phyloP scores from a whole-genome alignment of 1,140 invertebrate genomes.

The Apis mellifera region DNA sequence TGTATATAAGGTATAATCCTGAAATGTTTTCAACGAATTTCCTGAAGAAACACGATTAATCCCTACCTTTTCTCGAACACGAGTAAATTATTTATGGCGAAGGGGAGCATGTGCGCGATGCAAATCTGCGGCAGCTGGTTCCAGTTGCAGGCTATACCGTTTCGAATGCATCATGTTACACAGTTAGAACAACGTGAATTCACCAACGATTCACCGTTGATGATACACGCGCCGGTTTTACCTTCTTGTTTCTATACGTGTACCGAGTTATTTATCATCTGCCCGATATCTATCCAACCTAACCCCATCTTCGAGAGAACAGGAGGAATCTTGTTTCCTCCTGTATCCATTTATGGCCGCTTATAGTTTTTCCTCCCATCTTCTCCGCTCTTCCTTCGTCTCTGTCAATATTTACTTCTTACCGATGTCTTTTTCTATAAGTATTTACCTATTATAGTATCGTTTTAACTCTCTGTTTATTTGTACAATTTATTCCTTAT shows the following conservation, averaged over 20 bases:
- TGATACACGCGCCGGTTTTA: neutral
- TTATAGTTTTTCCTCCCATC: neutral
- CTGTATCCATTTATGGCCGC: neutral
- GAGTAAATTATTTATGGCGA: neutral
- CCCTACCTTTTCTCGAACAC: neutral
- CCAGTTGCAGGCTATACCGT: constrained; percentile 21
- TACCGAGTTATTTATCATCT: constrained; percentile 66
- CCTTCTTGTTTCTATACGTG: neutral
- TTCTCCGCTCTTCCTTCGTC: too few species aligned
- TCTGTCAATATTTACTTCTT: too few species aligned
- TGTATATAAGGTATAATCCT: too few species aligned
- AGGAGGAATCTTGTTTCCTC: constrained; percentile 16
- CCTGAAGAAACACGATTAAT: neutral
- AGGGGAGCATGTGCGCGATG: neutral
- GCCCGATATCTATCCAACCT: constrained; percentile 64
- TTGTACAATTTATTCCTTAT: too few species aligned
- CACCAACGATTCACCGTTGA: constrained; percentile 25
- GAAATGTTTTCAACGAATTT: too few species aligned
- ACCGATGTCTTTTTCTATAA: too few species aligned
- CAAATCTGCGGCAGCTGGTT: constrained; percentile 13
- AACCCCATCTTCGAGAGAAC: constrained; percentile 37
- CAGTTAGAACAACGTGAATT: neutral
- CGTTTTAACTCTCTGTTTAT: neutral
- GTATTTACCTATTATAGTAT: neutral
- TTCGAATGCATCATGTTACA: constrained; percentile 4